Evolutionary conservation across 2,888 invertebrate genomes (phyloP).

Genomic region (Ctena decussata): DNA sequence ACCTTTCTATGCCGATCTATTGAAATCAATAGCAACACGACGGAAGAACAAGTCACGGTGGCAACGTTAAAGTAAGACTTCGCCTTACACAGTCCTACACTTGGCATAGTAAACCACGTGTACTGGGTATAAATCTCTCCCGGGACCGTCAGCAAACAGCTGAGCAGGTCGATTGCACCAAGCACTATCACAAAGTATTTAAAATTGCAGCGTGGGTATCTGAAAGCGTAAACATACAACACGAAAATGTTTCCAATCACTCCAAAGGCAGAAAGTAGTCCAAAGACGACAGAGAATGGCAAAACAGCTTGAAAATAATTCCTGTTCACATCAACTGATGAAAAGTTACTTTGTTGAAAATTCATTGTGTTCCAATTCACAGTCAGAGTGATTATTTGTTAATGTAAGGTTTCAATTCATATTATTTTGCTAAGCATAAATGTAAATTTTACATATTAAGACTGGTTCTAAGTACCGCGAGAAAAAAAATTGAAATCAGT

Average conservation of each 20-base stretch:
- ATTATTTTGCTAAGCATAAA: too few species aligned
- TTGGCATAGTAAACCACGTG: constrained; percentile 49
- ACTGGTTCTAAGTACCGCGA: too few species aligned
- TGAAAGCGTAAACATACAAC: constrained; percentile 51
- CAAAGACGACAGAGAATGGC: constrained; percentile 40
- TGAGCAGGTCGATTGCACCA: constrained; percentile 48
- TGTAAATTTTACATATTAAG: too few species aligned
- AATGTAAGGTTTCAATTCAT: too few species aligned
- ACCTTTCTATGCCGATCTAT: constrained; percentile 60
- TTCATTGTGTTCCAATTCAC: too few species aligned
- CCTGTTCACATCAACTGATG: not conserved
- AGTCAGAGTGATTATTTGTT: too few species aligned
- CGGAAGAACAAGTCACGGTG: constrained; percentile 51
- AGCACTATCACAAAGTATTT: constrained; percentile 62
- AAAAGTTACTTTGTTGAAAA: too few species aligned
- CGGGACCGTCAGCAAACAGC: constrained; percentile 57
- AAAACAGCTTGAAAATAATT: constrained; percentile 5
- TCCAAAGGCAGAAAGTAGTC: constrained; percentile 43
- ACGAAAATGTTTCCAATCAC: constrained; percentile 50
- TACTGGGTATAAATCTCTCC: constrained; percentile 54
- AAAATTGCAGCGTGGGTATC: constrained; percentile 62
- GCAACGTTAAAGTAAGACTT: constrained; percentile 57
- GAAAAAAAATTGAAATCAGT: too few species aligned
- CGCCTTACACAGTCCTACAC: constrained; percentile 43
- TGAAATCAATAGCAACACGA: constrained; percentile 44